phyloP scores from a whole-genome alignment of 2,888 invertebrate genomes.

The Limnephilus lunatus region DNA sequence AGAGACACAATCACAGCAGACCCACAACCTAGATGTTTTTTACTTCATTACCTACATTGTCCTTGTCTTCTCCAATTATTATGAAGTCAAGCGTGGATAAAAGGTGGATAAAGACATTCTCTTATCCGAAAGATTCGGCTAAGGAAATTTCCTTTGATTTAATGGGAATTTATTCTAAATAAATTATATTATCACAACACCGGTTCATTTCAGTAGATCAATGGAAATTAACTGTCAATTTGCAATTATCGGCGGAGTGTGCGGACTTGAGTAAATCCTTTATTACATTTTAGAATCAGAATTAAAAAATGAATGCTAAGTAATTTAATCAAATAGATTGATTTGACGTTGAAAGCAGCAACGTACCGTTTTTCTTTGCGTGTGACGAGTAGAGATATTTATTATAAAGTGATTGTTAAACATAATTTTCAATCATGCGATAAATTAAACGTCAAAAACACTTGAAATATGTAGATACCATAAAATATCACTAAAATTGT shows the following conservation, averaged over 20 bases:
- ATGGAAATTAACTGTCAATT: neutral
- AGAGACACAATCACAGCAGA: no score
- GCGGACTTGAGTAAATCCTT: neutral
- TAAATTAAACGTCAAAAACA: neutral
- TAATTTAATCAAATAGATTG: neutral
- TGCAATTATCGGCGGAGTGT: neutral
- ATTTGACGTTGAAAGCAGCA: neutral
- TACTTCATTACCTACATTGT: neutral
- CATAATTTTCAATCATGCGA: neutral
- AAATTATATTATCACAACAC: neutral
- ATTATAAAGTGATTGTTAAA: neutral
- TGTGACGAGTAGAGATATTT: neutral
- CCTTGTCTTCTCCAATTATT: neutral
- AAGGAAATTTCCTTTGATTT: neutral
- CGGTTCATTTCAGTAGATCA: neutral
- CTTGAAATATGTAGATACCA: neutral
- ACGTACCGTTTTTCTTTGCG: neutral
- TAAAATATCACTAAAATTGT: neutral
- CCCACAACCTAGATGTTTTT: neutral
- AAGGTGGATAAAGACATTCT: neutral
- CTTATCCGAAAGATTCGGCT: neutral
- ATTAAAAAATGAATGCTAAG: neutral
- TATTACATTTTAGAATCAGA: neutral
- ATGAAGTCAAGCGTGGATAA: neutral
- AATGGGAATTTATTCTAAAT: neutral